Percentiles rank a stretch among this genome's conserved stretches.
These are phyloP conservation scores for Tipula helvola DNA, from an alignment of 2,888 invertebrate genomes.

Conservation along the genomic window DNA sequence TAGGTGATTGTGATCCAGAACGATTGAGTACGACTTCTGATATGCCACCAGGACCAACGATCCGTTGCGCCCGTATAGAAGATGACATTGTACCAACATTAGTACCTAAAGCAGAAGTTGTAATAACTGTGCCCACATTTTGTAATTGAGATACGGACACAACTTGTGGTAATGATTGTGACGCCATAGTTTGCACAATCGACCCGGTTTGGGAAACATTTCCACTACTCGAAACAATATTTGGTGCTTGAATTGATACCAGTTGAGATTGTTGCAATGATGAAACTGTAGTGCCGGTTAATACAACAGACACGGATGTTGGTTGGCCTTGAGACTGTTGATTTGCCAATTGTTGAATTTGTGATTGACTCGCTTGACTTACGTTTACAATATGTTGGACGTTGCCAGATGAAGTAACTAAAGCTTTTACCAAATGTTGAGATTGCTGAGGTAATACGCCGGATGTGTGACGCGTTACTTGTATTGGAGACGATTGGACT, in stretches of 20 bases:
- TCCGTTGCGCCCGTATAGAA: slow-evolving; percentile 31
- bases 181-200: slow-evolving; percentile 31
- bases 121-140: slow-evolving; percentile 31
- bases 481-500: background rate
- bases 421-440: slow-evolving; percentile 5
- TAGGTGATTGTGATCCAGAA: slow-evolving; percentile 30
- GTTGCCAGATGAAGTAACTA: background rate
- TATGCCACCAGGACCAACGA: slow-evolving; percentile 29
- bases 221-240: slow-evolving; percentile 21
- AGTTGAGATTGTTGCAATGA: slow-evolving; percentile 30
- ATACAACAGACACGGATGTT: slow-evolving; percentile 33
- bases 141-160: slow-evolving; percentile 36
- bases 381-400: slow-evolving; percentile 11
- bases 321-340: slow-evolving; percentile 22
- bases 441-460: background rate
- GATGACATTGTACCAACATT: slow-evolving; percentile 32
- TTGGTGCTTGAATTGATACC: slow-evolving; percentile 31
- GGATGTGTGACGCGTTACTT: background rate
- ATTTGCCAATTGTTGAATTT: slow-evolving; percentile 20
- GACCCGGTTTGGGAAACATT: slow-evolving; percentile 23
- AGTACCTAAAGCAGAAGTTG: slow-evolving; percentile 30
- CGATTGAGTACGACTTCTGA: slow-evolving; percentile 34
- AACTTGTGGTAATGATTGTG: slow-evolving; percentile 32
- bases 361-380: slow-evolving; percentile 14
- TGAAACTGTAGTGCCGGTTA: slow-evolving; percentile 30